These are phyloP conservation scores for Drosophila pseudotakahashii DNA, from an alignment of 2,888 invertebrate genomes.

Conservation along the genomic window DNA sequence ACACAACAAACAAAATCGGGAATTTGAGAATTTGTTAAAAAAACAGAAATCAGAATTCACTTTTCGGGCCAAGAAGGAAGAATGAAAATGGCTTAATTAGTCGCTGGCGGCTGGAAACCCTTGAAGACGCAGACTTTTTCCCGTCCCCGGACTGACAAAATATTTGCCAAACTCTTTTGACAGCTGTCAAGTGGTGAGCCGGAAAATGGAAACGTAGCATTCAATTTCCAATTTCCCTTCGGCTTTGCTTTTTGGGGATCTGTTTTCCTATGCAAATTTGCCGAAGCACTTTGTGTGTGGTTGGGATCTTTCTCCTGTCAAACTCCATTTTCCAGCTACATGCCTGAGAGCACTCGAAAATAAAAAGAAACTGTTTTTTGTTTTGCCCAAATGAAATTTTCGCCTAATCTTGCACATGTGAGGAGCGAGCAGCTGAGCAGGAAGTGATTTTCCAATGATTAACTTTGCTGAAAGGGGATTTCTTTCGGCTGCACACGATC, in stretches of 20 bases:
- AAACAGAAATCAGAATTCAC: constrained; percentile 59
- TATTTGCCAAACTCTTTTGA: constrained; percentile 73
- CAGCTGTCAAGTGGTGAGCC: constrained; percentile 75
- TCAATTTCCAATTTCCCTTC: constrained; percentile 36
- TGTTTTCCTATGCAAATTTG: constrained; percentile 68
- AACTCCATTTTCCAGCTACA: constrained; percentile 23
- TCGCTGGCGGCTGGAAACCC: constrained; percentile 32
- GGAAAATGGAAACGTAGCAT: constrained; percentile 60
- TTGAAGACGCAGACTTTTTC: constrained; percentile 24
- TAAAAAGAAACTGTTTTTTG: constrained; percentile 26
- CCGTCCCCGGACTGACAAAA: constrained; percentile 61
- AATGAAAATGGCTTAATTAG: constrained; percentile 69
- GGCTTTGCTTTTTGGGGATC: constrained; percentile 33
- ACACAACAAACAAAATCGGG: constrained; percentile 56
- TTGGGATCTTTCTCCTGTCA: constrained; percentile 28
- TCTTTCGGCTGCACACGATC: constrained; percentile 33
- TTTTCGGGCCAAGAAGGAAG: constrained; percentile 20
- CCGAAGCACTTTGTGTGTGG: constrained; percentile 64
- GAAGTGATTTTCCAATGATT: constrained; percentile 83
- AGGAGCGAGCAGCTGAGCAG: constrained; percentile 64
- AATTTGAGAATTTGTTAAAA: constrained; percentile 66
- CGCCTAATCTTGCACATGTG: constrained; percentile 61
- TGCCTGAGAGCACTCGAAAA: constrained; percentile 55
- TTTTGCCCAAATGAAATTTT: constrained; percentile 66
- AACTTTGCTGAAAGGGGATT: constrained; percentile 75